A percentile compares a stretch with the other conserved stretches of the same genome.
Conservation (phyloP, 2,113 vertebrate species). For the Corythornis cristatus region DNA sequence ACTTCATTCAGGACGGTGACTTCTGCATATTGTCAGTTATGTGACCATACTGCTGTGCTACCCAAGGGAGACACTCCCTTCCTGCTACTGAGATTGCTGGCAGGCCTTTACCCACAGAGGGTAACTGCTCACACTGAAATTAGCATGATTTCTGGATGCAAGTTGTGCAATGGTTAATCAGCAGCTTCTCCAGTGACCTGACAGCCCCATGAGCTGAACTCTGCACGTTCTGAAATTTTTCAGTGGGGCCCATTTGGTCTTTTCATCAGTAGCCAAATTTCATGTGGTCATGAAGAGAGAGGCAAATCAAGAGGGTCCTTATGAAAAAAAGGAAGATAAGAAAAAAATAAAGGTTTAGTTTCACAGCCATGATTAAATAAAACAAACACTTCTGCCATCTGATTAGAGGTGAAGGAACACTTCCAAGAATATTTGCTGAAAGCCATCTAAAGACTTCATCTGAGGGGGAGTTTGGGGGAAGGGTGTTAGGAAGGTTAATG, state of each 20-base stretch:
- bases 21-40: not conserved
- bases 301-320: constrained; percentile 26
- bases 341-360: not conserved
- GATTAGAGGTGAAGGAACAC: constrained; percentile 17
- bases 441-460: not conserved
- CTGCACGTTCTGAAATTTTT: not conserved
- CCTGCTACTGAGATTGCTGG: not conserved
- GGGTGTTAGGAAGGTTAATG: not conserved
- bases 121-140: not conserved
- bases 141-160: not conserved
- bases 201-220: not conserved
- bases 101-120: not conserved
- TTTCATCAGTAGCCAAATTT: constrained; percentile 45
- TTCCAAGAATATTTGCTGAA: constrained; percentile 34
- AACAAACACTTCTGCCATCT: constrained; percentile 33
- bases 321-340: constrained; percentile 1
- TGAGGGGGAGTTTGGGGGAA: not conserved
- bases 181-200: not conserved
- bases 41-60: not conserved
- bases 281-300: not conserved
- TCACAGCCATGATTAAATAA: constrained; percentile 12
- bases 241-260: not conserved
- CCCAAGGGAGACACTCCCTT: not conserved
- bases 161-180: not conserved
- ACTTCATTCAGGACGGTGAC: not conserved